Conservation (phyloP, 2,888 invertebrate genomes). For the Tetragnatha montana region DNA sequence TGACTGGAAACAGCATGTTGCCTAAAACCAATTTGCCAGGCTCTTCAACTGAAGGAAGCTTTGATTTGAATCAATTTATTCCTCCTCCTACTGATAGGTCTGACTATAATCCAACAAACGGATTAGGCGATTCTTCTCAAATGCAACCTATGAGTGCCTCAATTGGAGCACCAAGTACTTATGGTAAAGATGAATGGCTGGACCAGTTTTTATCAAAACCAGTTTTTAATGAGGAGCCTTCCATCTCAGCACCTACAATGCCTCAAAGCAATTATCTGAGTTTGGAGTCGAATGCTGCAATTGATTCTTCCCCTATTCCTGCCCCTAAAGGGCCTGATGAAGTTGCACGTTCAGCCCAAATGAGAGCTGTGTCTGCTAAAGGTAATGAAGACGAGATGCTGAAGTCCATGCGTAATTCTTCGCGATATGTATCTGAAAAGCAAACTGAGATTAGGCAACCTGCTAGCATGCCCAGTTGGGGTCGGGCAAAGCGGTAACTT, state of each 20-base stretch:
- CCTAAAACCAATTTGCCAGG: too few species aligned
- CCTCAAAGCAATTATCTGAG: not conserved
- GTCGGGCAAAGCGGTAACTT: not conserved
- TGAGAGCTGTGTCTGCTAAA: not conserved
- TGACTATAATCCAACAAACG: not conserved
- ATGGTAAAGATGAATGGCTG: slow-evolving; percentile 19
- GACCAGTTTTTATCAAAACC: slow-evolving; percentile 6
- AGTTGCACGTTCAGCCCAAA: not conserved
- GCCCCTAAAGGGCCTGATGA: not conserved
- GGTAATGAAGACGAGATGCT: slow-evolving; percentile 10
- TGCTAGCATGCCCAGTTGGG: slow-evolving; percentile 19
- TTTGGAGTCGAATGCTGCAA: not conserved
- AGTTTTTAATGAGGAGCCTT: not conserved
- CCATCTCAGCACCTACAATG: slow-evolving; percentile 41
- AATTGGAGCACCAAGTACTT: not conserved
- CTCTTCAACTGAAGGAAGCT: not conserved
- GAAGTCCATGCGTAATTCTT: slow-evolving; percentile 25
- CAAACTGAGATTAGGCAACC: slow-evolving; percentile 12
- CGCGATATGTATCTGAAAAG: slow-evolving; percentile 10
- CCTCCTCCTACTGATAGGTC: slow-evolving; percentile 2
- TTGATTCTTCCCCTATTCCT: not conserved
- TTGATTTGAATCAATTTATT: not conserved
- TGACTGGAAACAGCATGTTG: not conserved
- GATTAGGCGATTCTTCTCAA: not conserved
- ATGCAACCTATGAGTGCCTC: not conserved